Conservation (phyloP, 2,113 vertebrate genomes). For the Pampusana beccarii region DNA sequence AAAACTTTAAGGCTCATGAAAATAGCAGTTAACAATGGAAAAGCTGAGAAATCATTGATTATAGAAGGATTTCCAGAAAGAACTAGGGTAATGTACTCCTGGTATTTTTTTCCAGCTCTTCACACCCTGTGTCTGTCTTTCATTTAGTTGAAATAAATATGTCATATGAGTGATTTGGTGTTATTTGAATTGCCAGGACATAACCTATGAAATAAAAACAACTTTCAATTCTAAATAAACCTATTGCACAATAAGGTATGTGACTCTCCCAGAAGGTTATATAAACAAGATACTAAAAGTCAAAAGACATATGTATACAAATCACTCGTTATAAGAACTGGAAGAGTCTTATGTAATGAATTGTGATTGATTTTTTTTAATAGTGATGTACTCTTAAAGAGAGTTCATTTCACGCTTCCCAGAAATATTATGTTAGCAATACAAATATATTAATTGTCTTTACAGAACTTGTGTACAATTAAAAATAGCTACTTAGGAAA, state of each 20-base stretch:
- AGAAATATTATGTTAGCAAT: background rate
- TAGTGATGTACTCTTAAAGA: background rate
- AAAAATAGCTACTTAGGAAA: background rate
- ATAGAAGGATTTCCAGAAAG: background rate
- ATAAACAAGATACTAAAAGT: background rate
- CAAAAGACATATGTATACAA: background rate
- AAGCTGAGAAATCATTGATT: background rate
- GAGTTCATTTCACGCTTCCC: background rate
- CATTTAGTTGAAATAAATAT: background rate
- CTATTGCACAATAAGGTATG: background rate
- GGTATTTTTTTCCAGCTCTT: background rate
- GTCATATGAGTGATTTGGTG: background rate
- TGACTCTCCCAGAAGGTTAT: background rate
- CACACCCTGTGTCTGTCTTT: background rate
- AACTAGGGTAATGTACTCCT: background rate
- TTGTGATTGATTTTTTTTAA: background rate
- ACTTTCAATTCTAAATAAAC: background rate
- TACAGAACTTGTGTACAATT: background rate
- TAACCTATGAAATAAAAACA: background rate
- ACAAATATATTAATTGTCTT: background rate
- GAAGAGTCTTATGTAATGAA: background rate
- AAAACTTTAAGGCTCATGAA: background rate
- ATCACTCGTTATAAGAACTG: background rate
- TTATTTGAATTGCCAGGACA: background rate
- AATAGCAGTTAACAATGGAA: background rate